phyloP scores from a whole-genome alignment of 1,140 invertebrate genomes.

The Panonychus citri region DNA sequence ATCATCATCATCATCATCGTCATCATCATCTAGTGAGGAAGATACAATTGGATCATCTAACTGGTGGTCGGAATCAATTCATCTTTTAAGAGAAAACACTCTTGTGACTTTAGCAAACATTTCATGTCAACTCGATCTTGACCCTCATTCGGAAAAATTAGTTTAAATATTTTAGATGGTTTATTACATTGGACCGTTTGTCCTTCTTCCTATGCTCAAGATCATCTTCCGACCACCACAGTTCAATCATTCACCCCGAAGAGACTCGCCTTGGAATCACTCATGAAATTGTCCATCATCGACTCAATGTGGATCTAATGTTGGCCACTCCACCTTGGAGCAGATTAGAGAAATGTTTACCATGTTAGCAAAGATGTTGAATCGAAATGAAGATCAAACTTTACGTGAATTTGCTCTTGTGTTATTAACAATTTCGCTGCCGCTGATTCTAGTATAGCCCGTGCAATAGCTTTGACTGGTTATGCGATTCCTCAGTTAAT shows the following conservation, averaged over 20 bases:
- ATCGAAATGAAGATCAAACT: slow-evolving; percentile 67
- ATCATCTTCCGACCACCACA: slow-evolving; percentile 58
- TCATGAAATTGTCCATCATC: slow-evolving; percentile 92
- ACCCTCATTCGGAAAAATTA: slow-evolving; percentile 62
- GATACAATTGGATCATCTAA: neutral
- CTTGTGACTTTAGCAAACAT: slow-evolving; percentile 83
- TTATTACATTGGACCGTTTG: slow-evolving; percentile 87
- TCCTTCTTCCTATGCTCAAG: slow-evolving; percentile 76
- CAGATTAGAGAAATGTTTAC: slow-evolving; percentile 39
- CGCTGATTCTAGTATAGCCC: slow-evolving; percentile 66
- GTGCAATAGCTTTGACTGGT: slow-evolving; percentile 50
- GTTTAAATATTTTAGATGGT: slow-evolving; percentile 69
- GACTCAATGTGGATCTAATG: slow-evolving; percentile 89
- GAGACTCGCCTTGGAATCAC: slow-evolving; percentile 71
- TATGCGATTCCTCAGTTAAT: slow-evolving; percentile 69
- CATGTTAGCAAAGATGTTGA: slow-evolving; percentile 61
- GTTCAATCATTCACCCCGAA: slow-evolving; percentile 56
- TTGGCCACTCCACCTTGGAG: slow-evolving; percentile 65
- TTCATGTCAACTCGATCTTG: slow-evolving; percentile 66
- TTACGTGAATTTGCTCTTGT: slow-evolving; percentile 84
- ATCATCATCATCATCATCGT: no score
- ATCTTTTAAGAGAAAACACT: slow-evolving; percentile 72
- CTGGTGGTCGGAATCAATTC: slow-evolving; percentile 90
- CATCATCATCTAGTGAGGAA: no score
- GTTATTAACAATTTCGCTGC: slow-evolving; percentile 62